phyloP scores from a whole-genome alignment of 2,797 vertebrate genomes.

The Phalloptychus januarius region DNA sequence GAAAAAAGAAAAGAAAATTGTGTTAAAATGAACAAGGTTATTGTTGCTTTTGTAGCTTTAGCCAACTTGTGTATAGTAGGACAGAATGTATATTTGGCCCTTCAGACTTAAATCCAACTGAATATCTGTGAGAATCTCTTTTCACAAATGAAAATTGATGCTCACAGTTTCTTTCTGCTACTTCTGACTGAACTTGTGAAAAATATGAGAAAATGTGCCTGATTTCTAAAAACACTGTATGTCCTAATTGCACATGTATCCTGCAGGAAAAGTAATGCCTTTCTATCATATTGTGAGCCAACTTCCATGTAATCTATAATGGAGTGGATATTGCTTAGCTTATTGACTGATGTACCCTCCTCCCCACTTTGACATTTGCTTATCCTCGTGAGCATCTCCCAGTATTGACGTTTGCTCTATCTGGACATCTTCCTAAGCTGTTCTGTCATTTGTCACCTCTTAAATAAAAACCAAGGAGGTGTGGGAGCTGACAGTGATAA shows the following conservation, averaged over 20 bases:
- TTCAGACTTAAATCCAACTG: background rate
- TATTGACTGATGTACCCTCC: conserved; percentile 75
- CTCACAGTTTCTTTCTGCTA: background rate
- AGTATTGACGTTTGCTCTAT: conserved; percentile 74
- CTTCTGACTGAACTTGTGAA: background rate
- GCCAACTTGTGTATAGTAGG: background rate
- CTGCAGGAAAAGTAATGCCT: conserved; percentile 24
- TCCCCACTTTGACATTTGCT: conserved; percentile 80
- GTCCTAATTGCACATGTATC: conserved; percentile 6
- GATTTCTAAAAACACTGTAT: conserved; percentile 14
- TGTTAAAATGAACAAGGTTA: background rate
- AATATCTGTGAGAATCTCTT: background rate
- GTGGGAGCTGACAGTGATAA: conserved; percentile 60
- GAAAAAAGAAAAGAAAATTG: background rate
- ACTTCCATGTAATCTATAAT: conserved; percentile 57
- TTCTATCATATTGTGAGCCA: conserved; percentile 26
- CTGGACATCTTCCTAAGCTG: conserved; percentile 80
- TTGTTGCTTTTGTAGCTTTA: background rate
- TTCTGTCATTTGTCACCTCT: conserved; percentile 81
- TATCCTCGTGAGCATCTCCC: conserved; percentile 75
- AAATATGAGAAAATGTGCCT: background rate
- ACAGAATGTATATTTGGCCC: background rate
- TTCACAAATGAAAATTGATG: background rate
- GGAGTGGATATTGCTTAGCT: conserved; percentile 68
- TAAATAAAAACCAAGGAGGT: conserved; percentile 69